Base-by-base conservation (phyloP, 2,888 invertebrate species). In the Abrostola triplasia region DNA sequence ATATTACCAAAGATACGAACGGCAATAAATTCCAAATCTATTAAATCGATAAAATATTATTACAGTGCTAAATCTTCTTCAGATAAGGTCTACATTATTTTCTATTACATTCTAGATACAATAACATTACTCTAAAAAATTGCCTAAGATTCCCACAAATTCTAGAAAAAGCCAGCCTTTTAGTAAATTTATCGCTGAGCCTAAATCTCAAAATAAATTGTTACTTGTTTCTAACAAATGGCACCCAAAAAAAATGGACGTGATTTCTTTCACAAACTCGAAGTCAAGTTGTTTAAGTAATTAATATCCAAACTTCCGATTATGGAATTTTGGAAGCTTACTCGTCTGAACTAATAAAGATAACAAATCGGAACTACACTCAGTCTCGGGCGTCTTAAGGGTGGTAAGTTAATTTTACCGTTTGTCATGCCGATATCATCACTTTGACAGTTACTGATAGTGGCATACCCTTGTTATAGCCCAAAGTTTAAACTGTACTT, bases 391-490 rank as follows among this genome's bases (percentile, higher is more conserved):
- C 54, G 10, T 56, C 63, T 59, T 59, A 59, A 49, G 44, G 59
- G 36, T 67, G 48, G 53, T 57, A 67, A 67, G 58, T 65, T 66
- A 44, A 56, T 61, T 64, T 73, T 68, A 63, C 65, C 55, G 70
- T 80, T 80, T 73, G 64, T 80, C 75, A 70, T 65, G 37, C 40
- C 77, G 77, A 77, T 77, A 70, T 44, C 59, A 77, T 77, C 74
- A 77, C 52, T 77, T 74, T 67, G 77, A 58, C 77, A 80, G 67
- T 74, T 77, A 38, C 6, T 63, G 80, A 80, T 77, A 51, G 59
- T 61, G 53, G 50, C 38, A 49, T 54, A 66, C 62, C 62, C 67
- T 77, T 66, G 67, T 70, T 59, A 79, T 66, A 52, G 54, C 53
- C 49, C 4, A 58, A 73, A 73, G 61, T 73, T 80, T 38, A 6